Conservation (phyloP, 1,140 invertebrate genomes). For the Ericerus pela region DNA sequence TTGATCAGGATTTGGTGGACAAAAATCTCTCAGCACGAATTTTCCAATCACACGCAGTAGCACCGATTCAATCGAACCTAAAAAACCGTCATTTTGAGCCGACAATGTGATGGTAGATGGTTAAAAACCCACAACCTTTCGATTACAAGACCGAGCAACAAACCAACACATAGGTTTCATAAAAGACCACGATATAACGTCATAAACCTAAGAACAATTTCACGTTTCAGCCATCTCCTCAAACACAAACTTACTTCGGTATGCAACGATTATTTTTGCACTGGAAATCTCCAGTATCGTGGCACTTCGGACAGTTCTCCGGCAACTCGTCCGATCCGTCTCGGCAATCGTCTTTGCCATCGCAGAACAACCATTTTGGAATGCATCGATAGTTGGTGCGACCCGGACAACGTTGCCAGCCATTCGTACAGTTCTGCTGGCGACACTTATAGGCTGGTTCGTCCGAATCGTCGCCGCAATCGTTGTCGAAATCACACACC, state of each 20-base stretch:
- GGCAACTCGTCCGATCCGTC: slow-evolving; percentile 81
- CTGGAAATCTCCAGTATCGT: slow-evolving; percentile 73
- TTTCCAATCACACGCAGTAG: too few relatives aligned
- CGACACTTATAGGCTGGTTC: slow-evolving; percentile 84
- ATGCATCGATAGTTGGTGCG: slow-evolving; percentile 82
- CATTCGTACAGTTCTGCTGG: slow-evolving; percentile 76
- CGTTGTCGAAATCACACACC: slow-evolving; percentile 89
- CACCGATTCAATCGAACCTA: too few relatives aligned
- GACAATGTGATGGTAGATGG: too few relatives aligned
- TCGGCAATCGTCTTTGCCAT: slow-evolving; percentile 81
- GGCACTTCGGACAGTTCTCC: slow-evolving; percentile 77
- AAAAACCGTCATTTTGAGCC: too few relatives aligned
- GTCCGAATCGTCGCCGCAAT: slow-evolving; percentile 86
- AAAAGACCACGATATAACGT: too few relatives aligned
- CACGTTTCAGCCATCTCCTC: too few relatives aligned
- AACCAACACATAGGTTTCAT: too few relatives aligned
- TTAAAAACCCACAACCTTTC: too few relatives aligned
- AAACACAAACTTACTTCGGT: slow-evolving; percentile 54
- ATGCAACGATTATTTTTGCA: slow-evolving; percentile 86
- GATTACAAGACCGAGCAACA: too few relatives aligned
- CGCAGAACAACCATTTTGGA: slow-evolving; percentile 88
- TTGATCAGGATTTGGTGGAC: too few relatives aligned
- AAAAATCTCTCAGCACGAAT: too few relatives aligned
- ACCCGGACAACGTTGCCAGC: slow-evolving; percentile 81
- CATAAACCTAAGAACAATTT: too few relatives aligned